Evolutionary conservation across 2,888 invertebrate species (phyloP), one percentile per base, ranked within the genome.

Genomic region (Sminthurinus aureus): DNA sequence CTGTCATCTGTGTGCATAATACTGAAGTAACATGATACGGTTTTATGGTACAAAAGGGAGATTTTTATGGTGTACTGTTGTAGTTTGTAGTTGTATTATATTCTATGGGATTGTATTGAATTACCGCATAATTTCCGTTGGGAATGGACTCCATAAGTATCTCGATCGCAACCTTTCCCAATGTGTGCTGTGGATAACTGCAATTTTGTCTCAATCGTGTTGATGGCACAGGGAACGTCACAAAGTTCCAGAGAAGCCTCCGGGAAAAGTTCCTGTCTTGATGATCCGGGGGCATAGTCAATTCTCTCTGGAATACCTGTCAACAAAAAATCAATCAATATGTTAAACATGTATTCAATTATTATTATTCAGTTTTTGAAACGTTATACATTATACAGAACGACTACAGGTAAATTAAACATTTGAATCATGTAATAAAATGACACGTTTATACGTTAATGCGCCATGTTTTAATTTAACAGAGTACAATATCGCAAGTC

Each of bases 101-200:
- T n/a, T n/a, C n/a, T n/a, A n/a, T n/a, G 52, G 52, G 52, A 13
- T 9, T 11, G 67, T 11, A 58, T 11, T 15, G 67, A 89, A 91
- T 90, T 89, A 93, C 93, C 96, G 90, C 97, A 97, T 9, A 96
- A 92, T 90, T 95, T 95, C 85, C 95, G 91, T 90, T 96, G 96
- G 24, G 95, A 94, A 89, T 95, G 94, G 79, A 96, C 94, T 67
- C 95, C 94, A 91, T 97, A 96, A 0, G 97, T 96, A 90, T 98
- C 98, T 6, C 98, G 92, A 90, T 98, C 98, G 92, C 99, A 99
- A 89, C 98, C 98, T 90, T 97, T 96, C 87, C 97, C 98, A 86
- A 98, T 97, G 90, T 98, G 96, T 83, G 95, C 94, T 18, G 95
- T 95, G 84, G 93, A 93, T 87, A 96, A 91, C 24, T 93, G 92